Evolutionary conservation across 2,797 vertebrate species (phyloP).

Genomic region (Hirundo rustica): DNA sequence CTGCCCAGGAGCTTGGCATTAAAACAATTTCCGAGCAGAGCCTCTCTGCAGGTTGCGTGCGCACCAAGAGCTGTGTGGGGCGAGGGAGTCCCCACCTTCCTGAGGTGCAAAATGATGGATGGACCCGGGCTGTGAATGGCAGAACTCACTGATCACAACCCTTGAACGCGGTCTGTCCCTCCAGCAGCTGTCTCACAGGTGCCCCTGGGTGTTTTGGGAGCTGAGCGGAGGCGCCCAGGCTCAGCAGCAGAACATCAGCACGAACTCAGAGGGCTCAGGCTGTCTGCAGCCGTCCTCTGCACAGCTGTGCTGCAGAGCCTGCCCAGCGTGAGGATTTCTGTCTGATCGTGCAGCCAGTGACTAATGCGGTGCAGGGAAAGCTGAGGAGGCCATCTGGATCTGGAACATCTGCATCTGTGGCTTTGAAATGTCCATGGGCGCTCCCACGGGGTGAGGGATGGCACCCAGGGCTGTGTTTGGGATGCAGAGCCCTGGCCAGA

Average conservation of each 20-base stretch:
- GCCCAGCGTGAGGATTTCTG: neutral
- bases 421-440: neutral
- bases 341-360: neutral
- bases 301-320: neutral
- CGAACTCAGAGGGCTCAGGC: rapidly evolving
- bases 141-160: neutral
- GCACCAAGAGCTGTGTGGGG: neutral
- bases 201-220: neutral
- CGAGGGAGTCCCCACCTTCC: neutral
- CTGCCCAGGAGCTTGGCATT: neutral
- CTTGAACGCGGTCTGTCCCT: neutral
- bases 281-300: neutral
- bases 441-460: rapidly evolving
- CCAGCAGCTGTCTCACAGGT: neutral
- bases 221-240: neutral
- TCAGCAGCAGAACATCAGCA: neutral
- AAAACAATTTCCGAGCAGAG: neutral
- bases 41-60: neutral
- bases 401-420: rapidly evolving
- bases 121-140: neutral
- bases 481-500: neutral
- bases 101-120: neutral
- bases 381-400: neutral
- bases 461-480: neutral
- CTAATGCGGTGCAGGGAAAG: neutral